A percentile compares a stretch with the other conserved stretches of the same genome.
Evolutionary conservation across 2,113 vertebrate species (phyloP).

Genomic region (Nematolebias whitei): DNA sequence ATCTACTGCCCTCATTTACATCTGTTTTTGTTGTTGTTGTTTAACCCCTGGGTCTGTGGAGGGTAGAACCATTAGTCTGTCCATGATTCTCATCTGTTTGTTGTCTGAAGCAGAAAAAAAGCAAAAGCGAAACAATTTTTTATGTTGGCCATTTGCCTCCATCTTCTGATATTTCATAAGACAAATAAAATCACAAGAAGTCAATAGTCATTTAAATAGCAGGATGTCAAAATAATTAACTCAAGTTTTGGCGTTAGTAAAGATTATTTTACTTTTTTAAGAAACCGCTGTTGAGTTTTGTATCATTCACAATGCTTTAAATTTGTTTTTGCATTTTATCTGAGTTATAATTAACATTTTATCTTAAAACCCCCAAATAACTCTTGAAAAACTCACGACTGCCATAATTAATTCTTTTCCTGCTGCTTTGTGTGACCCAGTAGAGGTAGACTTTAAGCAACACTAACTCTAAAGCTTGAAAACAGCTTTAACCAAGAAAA

Average conservation of each 20-base stretch:
- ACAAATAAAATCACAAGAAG: no score
- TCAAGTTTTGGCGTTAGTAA: no score
- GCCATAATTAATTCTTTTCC: neutral
- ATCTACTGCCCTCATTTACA: no score
- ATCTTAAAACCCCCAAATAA: conserved; percentile 1
- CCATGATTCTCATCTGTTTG: neutral
- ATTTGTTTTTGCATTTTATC: neutral
- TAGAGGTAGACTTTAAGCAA: conserved; percentile 42
- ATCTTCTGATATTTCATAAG: no score
- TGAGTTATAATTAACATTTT: neutral
- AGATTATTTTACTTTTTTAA: neutral
- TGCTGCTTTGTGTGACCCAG: conserved; percentile 41
- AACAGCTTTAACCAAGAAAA: conserved; percentile 8
- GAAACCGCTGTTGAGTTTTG: neutral
- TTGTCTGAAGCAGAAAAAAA: neutral
- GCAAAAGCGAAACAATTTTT: neutral
- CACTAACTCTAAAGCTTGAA: conserved; percentile 21
- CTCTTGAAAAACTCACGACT: neutral
- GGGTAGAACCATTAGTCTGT: neutral
- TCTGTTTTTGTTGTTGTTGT: neutral
- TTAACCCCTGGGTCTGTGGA: neutral
- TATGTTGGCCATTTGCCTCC: neutral
- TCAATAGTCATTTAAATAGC: neutral
- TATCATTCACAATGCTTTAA: neutral
- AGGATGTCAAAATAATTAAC: neutral